Evolutionary conservation across 2,888 invertebrate genomes (phyloP), one percentile per base, ranked within the genome.

Genomic region (Himalopsyche japonica): DNA sequence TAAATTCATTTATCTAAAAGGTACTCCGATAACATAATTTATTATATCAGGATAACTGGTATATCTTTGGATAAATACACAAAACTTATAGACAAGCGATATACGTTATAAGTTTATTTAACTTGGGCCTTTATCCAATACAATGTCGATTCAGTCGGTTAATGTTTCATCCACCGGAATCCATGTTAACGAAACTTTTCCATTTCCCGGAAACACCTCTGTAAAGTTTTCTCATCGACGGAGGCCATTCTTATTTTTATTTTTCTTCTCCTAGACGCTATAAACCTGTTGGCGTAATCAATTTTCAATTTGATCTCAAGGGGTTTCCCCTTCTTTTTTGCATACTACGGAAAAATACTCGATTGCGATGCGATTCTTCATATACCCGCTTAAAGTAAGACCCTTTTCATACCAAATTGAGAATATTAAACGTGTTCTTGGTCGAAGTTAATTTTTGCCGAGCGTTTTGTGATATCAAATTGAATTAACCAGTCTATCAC

Each of bases 281-380:
- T 79, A 79, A 83, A 83, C 79, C 83, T 80, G 80, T 83, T 79
- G 79, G 70, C 27, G 34, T 80, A 83, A 83, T 83, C 83, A 83
- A 83, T 83, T 79, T 83, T 83, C 83, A 83, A 83, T 83, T 83
- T 83, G 48, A 79, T 83, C 64, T 83, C 79, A 83, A 83, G 83
- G 70, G 70, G 27, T 70, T 70, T 70, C 70, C 70, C 70, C 70
- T 27, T 70, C 70, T 30, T 30, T 70, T 30, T 70, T 70, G 70
- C 70, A 70, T 70, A 70, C 30, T 70, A 20, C 30, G 70, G 70
- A 70, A 70, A 70, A 30, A 70, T 30, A 70, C 30, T 4, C 15
- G 12, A 27, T 27, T 20, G 70, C 12, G 70, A 70, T 70, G 30
- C 70, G 30, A 70, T 70, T 70, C 12, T 70, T 70, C 15, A 70